phyloP scores from a whole-genome alignment of 2,888 invertebrate species.

The Plutella xylostella region DNA sequence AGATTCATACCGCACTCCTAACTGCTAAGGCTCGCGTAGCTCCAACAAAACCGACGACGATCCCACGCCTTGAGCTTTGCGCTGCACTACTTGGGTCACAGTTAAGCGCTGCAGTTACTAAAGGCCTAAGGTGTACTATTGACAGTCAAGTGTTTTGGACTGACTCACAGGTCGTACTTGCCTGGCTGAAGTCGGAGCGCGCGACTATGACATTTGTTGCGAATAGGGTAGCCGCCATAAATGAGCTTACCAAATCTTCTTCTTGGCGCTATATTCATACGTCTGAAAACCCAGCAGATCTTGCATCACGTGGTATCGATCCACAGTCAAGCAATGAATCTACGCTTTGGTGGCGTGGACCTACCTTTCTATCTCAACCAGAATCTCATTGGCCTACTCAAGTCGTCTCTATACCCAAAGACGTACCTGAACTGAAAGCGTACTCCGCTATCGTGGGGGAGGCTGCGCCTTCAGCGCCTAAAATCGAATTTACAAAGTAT shows the following conservation, averaged over 20 bases:
- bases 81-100: neutral
- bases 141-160: neutral
- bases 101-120: neutral
- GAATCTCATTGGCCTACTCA: neutral
- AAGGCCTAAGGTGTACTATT: neutral
- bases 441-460: too few relatives aligned
- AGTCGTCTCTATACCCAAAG: too few relatives aligned
- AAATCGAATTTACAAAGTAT: too few relatives aligned
- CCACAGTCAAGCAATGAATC: neutral
- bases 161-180: neutral
- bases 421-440: too few relatives aligned
- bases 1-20: neutral
- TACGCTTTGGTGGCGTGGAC: neutral
- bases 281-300: neutral
- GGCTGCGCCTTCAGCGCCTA: too few relatives aligned
- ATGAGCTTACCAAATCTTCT: neutral
- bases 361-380: neutral
- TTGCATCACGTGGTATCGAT: neutral
- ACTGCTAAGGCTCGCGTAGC: slow-evolving; percentile 2
- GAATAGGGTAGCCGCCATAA: neutral
- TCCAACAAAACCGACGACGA: neutral
- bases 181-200: neutral
- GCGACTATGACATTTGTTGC: too few relatives aligned
- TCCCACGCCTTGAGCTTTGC: neutral
- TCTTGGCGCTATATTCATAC: neutral